Evolutionary conservation across 2,888 invertebrate genomes (phyloP).

Genomic region (Thelaira solivaga): DNA sequence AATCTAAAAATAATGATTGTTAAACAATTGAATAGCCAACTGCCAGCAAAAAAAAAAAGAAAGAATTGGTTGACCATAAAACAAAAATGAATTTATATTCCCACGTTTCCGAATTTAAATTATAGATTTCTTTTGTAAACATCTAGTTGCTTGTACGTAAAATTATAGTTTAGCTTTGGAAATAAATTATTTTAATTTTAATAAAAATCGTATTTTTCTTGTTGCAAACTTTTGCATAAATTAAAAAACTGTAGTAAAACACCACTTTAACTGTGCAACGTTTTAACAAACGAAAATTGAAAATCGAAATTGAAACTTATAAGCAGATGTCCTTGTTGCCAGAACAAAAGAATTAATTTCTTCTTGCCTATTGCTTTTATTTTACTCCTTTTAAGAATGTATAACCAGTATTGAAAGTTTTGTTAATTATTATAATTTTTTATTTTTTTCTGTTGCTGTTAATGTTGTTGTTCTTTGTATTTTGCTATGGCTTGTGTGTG

Average conservation of each 20-base stretch:
- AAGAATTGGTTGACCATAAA: slow-evolving; percentile 6
- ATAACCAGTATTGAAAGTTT: slow-evolving; percentile 45
- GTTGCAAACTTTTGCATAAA: slow-evolving; percentile 56
- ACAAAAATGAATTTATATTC: slow-evolving; percentile 24
- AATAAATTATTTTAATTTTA: neutral
- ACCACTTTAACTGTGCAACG: neutral
- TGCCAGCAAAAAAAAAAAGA: no score
- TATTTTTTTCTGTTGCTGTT: no score
- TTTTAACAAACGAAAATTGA: slow-evolving; percentile 12
- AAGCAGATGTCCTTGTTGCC: slow-evolving; percentile 62
- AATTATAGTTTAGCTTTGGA: slow-evolving; percentile 7
- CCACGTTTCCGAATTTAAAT: slow-evolving; percentile 55
- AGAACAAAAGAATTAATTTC: slow-evolving; percentile 49
- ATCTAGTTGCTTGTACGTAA: neutral
- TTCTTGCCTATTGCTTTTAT: slow-evolving; percentile 13
- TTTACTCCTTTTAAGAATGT: neutral
- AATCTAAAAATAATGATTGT: slow-evolving; percentile 60
- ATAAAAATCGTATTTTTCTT: neutral
- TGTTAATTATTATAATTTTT: slow-evolving; percentile 62
- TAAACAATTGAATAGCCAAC: slow-evolving; percentile 38
- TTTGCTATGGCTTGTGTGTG: neutral
- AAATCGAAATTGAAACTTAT: slow-evolving; percentile 61
- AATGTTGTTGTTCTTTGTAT: no score
- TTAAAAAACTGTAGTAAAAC: slow-evolving; percentile 54
- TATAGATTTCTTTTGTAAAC: neutral